Evolutionary conservation across 1,140 invertebrate species (phyloP), one percentile per base, ranked within the genome.

Genomic region (Ganaspis sp.): DNA sequence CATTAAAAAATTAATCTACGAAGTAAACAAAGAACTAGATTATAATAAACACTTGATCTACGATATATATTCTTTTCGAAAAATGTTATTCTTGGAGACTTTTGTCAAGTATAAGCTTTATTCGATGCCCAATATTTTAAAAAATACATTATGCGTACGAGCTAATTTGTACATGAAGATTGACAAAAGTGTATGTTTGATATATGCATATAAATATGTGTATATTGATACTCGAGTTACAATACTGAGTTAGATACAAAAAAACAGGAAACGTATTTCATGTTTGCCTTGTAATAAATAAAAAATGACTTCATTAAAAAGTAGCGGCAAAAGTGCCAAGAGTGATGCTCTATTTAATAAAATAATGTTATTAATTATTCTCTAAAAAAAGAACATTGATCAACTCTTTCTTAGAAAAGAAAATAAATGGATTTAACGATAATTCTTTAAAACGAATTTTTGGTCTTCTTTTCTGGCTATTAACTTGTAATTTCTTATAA

Each of bases 131-230:
- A 58, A 9, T 73, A 40, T 79, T 70, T 82, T 80, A 69, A 76
- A 82, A 80, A 82, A 82, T 82, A 80, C 75, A 79, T 70, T 74
- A 78, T 79, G 76, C 79, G 73, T 75, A 77, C 71, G 53, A 79
- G 23, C 45, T 79, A 75, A 77, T 82, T 82, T 82, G 77, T 82
- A 82, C 81, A 82, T 78, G 75, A 77, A 79, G 77, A 82, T 70
- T 79, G 64, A 79, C 45, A 74, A 70, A 72, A 73, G 58, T 64
- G 76, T 29, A 11, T 76, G 74, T 70, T 72, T 77, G 74, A 40
- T 75, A 76, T 45, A 29, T 26, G 29, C 15, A 29, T 29, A 64
- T 64, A 15, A 4, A 26, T 26, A 64, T 64, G 12, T 64, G n/a
- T 29, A 49, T 29, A n/a, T 64, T 64, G 11, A 64, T 64, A 29